phyloP scores from a whole-genome alignment of 1,140 invertebrate genomes.

The Fragariocoptes setiger region DNA sequence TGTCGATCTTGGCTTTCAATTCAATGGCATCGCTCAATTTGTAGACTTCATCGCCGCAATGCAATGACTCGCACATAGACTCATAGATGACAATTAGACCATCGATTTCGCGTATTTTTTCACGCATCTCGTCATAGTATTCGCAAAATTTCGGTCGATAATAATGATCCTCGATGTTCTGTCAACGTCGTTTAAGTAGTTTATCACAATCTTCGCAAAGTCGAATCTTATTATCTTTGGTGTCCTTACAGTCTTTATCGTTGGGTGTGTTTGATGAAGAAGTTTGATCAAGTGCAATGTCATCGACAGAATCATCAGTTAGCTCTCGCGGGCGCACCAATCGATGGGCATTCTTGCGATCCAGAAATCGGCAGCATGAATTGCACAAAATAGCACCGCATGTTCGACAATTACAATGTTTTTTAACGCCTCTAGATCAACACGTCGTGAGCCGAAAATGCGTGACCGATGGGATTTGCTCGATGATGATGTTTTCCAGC shows the following conservation, averaged over 20 bases:
- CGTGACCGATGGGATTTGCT: no score
- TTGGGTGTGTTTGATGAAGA: neutral
- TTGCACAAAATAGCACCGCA: slow-evolving; percentile 85
- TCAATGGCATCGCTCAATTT: no score
- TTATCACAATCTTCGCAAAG: slow-evolving; percentile 46
- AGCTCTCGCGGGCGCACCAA: slow-evolving; percentile 11
- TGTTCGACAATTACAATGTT: slow-evolving; percentile 71
- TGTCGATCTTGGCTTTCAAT: neutral
- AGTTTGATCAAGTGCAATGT: neutral
- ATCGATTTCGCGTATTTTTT: slow-evolving; percentile 37
- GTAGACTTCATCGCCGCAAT: no score
- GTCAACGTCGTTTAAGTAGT: slow-evolving; percentile 42
- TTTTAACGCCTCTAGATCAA: no score
- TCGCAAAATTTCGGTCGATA: slow-evolving; percentile 41
- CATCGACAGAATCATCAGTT: neutral
- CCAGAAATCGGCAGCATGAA: slow-evolving; percentile 60
- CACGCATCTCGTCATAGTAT: slow-evolving; percentile 44
- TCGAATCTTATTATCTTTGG: slow-evolving; percentile 36
- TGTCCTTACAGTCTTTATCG: no score
- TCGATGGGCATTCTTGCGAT: slow-evolving; percentile 47
- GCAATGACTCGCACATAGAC: slow-evolving; percentile 43
- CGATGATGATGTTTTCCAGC: no score
- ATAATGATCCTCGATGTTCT: slow-evolving; percentile 41
- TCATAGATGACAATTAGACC: slow-evolving; percentile 43
- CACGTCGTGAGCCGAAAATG: no score